A percentile compares a stretch with the other conserved stretches of the same genome.
phyloP scores from a whole-genome alignment of 2,113 vertebrate species.

The Rhynchomys soricoides region DNA sequence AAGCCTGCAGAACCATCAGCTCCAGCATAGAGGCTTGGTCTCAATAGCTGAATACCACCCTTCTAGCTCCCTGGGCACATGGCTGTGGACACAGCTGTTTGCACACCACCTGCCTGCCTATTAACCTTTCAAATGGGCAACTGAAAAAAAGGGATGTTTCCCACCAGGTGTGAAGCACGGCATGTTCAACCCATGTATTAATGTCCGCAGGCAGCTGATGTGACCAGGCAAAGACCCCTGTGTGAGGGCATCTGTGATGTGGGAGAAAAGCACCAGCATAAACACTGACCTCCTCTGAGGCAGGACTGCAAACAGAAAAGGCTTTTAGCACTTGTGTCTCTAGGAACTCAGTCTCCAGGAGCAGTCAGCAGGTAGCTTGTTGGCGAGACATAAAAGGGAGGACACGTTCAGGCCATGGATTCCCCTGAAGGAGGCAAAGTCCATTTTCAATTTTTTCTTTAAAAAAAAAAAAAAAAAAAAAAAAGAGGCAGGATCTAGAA shows the following conservation, averaged over 20 bases:
- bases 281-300: background rate
- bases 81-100: background rate
- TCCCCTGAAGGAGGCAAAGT: background rate
- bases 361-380: background rate
- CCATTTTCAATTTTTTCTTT: constrained; percentile 7
- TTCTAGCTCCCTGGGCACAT: background rate
- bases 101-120: background rate
- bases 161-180: background rate
- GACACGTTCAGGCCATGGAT: no score
- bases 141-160: background rate
- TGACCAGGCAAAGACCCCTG: no score
- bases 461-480: background rate
- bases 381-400: background rate
- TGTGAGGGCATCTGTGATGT: background rate
- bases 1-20: background rate
- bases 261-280: background rate
- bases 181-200: no score
- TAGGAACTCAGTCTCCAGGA: background rate
- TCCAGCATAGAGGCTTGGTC: background rate
- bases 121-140: background rate
- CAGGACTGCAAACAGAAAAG: background rate
- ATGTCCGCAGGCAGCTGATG: background rate
- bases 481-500: background rate
- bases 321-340: background rate
- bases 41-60: background rate